Conservation (phyloP, 2,113 vertebrate species). For the Scatophagus argus region DNA sequence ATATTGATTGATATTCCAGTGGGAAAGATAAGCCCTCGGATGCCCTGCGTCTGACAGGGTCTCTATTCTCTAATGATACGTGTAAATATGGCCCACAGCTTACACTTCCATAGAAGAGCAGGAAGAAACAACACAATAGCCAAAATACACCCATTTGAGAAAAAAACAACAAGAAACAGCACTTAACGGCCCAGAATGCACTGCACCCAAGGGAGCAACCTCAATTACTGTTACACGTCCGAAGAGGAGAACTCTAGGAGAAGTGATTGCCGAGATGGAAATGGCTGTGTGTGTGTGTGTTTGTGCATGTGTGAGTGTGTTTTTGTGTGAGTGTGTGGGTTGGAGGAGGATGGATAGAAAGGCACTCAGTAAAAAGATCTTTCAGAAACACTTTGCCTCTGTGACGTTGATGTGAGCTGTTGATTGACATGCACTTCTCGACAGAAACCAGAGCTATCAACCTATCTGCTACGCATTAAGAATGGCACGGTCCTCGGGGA, state of each 20-base stretch:
- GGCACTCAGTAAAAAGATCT: conserved; percentile 89
- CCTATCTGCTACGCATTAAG: conserved; percentile 79
- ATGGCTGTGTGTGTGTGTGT: conserved; percentile 66
- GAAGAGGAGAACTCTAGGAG: conserved; percentile 87
- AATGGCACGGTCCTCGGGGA: conserved; percentile 78
- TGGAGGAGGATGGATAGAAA: conserved; percentile 75
- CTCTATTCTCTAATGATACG: conserved; percentile 80
- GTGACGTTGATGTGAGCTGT: conserved; percentile 85
- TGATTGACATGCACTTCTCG: conserved; percentile 86
- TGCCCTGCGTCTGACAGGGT: conserved; percentile 58
- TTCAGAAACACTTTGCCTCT: conserved; percentile 91
- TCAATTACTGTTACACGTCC: conserved; percentile 88
- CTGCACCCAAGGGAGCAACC: conserved; percentile 87
- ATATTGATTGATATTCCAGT: conserved; percentile 77
- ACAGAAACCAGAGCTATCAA: conserved; percentile 82
- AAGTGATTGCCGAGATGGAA: conserved; percentile 84
- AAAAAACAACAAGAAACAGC: conserved; percentile 86
- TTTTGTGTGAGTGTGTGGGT: conserved; percentile 56
- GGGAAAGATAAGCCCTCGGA: conserved; percentile 58
- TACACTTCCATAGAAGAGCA: conserved; percentile 69
- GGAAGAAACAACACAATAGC: conserved; percentile 82
- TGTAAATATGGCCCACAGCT: conserved; percentile 76
- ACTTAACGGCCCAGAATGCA: conserved; percentile 90
- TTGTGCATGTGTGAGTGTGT: conserved; percentile 59
- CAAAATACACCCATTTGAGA: conserved; percentile 82